phyloP scores from a whole-genome alignment of 37 sponge, comb jelly and placozoan genomes.

The Amphimedon queenslandica region DNA sequence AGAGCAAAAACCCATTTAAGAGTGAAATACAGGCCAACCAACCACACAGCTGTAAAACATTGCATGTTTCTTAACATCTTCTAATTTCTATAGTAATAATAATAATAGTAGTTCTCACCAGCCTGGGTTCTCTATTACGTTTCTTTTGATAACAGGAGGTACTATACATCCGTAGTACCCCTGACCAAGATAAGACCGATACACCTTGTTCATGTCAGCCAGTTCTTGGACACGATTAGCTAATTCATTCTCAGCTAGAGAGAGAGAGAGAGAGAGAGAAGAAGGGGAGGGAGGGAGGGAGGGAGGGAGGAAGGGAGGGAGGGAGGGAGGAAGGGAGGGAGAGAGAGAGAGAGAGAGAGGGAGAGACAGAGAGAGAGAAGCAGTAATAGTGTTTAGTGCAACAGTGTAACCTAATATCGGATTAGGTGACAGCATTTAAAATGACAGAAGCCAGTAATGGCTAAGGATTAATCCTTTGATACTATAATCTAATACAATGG shows the following conservation, averaged over 20 bases:
- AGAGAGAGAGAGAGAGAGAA: no score
- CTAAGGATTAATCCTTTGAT: no score
- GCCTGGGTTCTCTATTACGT: constrained; percentile 95
- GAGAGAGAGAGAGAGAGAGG: neutral
- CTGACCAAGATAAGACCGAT: constrained; percentile 90
- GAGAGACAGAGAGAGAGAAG: neutral
- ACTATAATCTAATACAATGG: no score
- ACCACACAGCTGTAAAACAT: no score
- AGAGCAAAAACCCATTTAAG: no score
- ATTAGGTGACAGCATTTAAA: no score
- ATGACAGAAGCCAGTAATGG: no score
- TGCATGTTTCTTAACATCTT: no score
- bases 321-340: constrained; percentile 8
- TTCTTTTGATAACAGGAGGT: constrained; percentile 81
- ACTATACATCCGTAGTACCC: constrained; percentile 89
- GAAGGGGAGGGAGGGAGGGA: neutral
- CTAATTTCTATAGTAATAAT: no score
- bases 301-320: neutral
- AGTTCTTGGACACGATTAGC: constrained; percentile 49
- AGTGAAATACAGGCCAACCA: no score
- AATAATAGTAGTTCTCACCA: constrained; percentile 69
- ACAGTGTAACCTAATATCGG: neutral
- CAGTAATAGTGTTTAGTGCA: neutral
- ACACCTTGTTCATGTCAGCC: constrained; percentile 73
- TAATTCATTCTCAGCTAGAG: constrained; percentile 68